phyloP scores from a whole-genome alignment of 2,113 vertebrate species.

The Odontesthes bonariensis region DNA sequence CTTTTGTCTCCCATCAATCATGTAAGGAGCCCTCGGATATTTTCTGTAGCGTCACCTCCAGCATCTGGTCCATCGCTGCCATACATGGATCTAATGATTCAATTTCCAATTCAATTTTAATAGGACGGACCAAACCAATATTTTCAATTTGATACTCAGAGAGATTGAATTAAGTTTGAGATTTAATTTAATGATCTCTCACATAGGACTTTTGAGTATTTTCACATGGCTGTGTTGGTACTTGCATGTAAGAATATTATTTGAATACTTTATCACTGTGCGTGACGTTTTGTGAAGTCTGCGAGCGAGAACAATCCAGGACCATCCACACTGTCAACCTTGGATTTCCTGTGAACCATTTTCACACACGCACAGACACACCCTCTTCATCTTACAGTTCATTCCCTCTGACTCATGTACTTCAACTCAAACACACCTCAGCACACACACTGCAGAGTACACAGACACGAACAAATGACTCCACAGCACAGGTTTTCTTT shows the following conservation, averaged over 20 bases:
- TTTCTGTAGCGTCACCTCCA: no score
- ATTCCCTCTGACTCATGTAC: conserved; percentile 11
- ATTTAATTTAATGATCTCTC: no score
- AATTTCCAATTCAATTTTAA: not conserved
- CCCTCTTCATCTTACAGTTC: not conserved
- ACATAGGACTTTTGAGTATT: not conserved
- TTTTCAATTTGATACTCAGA: no score
- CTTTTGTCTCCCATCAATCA: no score
- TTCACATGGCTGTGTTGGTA: not conserved
- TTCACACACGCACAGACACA: conserved; percentile 4
- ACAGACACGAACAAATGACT: conserved; percentile 10
- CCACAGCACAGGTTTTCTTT: conserved; percentile 28
- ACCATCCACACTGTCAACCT: conserved; percentile 24
- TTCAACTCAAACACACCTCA: conserved; percentile 17
- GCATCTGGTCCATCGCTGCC: no score
- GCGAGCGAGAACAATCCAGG: not conserved
- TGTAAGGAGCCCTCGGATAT: no score
- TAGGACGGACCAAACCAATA: not conserved
- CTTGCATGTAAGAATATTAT: not conserved
- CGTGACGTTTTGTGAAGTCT: not conserved
- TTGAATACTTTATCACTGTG: not conserved
- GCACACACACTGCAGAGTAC: conserved; percentile 17
- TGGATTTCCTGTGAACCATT: conserved; percentile 9
- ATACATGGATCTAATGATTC: no score
- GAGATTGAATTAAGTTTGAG: no score